Evolutionary conservation across 2,797 vertebrate species (phyloP).

Genomic region (Lagocephalus sceleratus): DNA sequence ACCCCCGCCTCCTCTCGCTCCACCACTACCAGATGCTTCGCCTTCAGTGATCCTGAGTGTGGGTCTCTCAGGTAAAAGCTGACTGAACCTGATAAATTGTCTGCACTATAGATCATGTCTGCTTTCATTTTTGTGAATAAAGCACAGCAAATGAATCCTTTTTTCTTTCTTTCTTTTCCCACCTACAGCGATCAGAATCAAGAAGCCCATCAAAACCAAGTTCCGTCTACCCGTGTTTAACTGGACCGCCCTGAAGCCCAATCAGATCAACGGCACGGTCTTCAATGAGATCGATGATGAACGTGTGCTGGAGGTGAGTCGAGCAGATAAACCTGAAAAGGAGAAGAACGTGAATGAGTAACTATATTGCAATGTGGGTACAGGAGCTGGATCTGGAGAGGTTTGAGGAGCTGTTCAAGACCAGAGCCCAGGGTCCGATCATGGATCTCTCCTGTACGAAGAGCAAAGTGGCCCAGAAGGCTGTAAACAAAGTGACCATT

Average conservation of each 20-base stretch:
- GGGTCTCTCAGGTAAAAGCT: constrained; percentile 85
- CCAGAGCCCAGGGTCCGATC: constrained; percentile 91
- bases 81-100: neutral
- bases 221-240: constrained; percentile 97
- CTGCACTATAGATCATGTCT: no score
- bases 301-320: constrained; percentile 88
- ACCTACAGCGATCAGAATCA: constrained; percentile 89
- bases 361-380: constrained; percentile 1
- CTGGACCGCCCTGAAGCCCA: constrained; percentile 96
- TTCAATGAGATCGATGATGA: constrained; percentile 98
- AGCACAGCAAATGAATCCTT: neutral
- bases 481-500: constrained; percentile 86
- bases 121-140: neutral
- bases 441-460: constrained; percentile 86
- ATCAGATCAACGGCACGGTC: constrained; percentile 97
- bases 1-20: constrained; percentile 74
- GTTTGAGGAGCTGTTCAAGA: constrained; percentile 97
- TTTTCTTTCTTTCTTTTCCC: neutral
- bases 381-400: constrained; percentile 92
- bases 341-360: neutral
- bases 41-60: constrained; percentile 88
- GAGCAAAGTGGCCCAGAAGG: constrained; percentile 87
- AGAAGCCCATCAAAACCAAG: constrained; percentile 98
- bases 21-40: constrained; percentile 84
- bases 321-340: no score